These are phyloP conservation scores for Galleria mellonella DNA, from an alignment of 1,140 invertebrate genomes.

Conservation along the genomic window DNA sequence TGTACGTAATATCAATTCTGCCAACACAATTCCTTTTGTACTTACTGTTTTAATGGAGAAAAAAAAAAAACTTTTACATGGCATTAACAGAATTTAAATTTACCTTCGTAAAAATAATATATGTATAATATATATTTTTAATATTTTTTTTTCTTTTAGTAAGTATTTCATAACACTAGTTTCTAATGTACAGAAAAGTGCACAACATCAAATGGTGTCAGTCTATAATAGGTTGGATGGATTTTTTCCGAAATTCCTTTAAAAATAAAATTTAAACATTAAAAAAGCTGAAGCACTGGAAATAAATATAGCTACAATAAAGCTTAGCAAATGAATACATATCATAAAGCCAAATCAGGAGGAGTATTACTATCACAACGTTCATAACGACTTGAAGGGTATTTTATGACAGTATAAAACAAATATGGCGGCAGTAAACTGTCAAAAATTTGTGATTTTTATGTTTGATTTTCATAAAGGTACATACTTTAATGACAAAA, in stretches of 20 bases:
- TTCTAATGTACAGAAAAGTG: conserved; percentile 60
- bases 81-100: conserved; percentile 28
- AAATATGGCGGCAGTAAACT: no score
- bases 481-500: no score
- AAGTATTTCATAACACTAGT: conserved; percentile 36
- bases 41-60: conserved; percentile 7
- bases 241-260: conserved; percentile 42
- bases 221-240: conserved; percentile 72
- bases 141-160: conserved; percentile 29
- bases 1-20: conserved; percentile 40
- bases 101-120: conserved; percentile 33
- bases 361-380: no score
- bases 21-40: conserved; percentile 44
- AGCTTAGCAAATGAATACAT: no score
- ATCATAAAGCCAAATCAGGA: no score
- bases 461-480: no score
- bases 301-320: conserved; percentile 1
- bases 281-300: conserved; percentile 19
- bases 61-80: conserved; percentile 29
- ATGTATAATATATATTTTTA: conserved; percentile 25
- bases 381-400: no score
- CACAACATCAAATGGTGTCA: conserved; percentile 69
- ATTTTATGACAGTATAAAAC: no score
- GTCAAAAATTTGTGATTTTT: no score
- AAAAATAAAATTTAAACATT: conserved; percentile 14